phyloP scores from a whole-genome alignment of 2,113 vertebrate species.

The Puma concolor region DNA sequence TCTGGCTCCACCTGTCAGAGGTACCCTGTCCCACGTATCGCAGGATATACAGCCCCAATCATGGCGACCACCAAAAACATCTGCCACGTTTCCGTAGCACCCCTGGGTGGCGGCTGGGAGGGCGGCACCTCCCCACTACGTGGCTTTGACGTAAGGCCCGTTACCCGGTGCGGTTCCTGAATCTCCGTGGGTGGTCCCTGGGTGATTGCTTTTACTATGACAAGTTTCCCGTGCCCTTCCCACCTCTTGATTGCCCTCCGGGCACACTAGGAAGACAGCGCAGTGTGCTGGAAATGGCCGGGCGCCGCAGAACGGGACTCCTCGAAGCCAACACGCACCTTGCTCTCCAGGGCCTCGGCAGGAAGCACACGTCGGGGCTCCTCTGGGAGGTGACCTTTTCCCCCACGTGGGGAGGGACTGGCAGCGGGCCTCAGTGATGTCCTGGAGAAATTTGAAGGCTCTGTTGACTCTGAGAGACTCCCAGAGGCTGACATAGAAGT shows the following conservation, averaged over 20 bases:
- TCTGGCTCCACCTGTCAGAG: neutral
- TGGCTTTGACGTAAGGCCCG: neutral
- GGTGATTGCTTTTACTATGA: neutral
- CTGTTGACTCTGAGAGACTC: neutral
- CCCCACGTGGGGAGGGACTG: neutral
- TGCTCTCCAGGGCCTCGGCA: neutral
- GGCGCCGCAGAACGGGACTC: neutral
- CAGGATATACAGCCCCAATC: neutral
- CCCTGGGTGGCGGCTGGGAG: rapidly evolving
- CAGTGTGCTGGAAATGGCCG: neutral
- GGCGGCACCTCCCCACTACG: no score
- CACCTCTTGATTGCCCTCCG: neutral
- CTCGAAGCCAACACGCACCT: neutral
- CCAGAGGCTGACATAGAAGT: neutral
- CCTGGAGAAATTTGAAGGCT: neutral
- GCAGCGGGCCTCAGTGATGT: neutral
- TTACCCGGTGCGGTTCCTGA: neutral
- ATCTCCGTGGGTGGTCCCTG: neutral
- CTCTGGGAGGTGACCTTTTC: neutral
- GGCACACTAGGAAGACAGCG: neutral
- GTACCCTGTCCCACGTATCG: neutral
- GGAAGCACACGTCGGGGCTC: neutral
- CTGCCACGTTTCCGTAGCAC: neutral
- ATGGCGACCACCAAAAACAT: neutral
- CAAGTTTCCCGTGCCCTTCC: neutral